Evolutionary conservation across 2,888 invertebrate species (phyloP).

Genomic region (Fragum sueziense): DNA sequence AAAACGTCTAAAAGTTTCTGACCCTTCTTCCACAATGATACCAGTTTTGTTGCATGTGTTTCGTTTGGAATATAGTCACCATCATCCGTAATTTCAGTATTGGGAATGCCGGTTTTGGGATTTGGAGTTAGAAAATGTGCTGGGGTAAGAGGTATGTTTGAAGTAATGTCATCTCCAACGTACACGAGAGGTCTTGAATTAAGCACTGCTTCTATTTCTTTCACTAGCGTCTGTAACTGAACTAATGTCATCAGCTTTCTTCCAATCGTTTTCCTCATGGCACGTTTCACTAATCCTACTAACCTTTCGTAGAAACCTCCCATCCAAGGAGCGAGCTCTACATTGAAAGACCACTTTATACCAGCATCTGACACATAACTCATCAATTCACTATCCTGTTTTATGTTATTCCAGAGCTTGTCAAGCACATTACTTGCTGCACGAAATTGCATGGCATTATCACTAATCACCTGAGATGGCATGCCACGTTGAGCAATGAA

Average conservation of each 20-base stretch:
- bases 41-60: too few relatives aligned
- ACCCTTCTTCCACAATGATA: too few relatives aligned
- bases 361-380: slow-evolving; percentile 26
- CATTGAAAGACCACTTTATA: slow-evolving; percentile 33
- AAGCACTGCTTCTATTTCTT: slow-evolving; percentile 44
- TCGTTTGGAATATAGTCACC: slow-evolving; percentile 16
- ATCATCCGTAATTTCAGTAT: slow-evolving; percentile 22
- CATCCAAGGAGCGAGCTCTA: slow-evolving; percentile 49
- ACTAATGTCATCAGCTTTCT: slow-evolving; percentile 18
- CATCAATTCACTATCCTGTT: slow-evolving; percentile 23
- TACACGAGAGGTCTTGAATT: slow-evolving; percentile 45
- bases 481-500: slow-evolving; percentile 23
- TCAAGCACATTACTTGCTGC: slow-evolving; percentile 26
- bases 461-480: slow-evolving; percentile 4
- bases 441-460: slow-evolving; percentile 40
- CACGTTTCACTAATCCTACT: slow-evolving; percentile 39
- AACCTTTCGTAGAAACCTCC: slow-evolving; percentile 50
- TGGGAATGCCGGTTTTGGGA: slow-evolving; percentile 32
- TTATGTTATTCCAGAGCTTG: slow-evolving; percentile 9
- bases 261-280: slow-evolving; percentile 39
- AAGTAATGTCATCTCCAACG: slow-evolving; percentile 46
- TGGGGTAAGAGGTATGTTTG: slow-evolving; percentile 36
- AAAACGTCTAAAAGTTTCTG: slow-evolving; percentile 32
- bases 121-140: slow-evolving; percentile 40
- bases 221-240: slow-evolving; percentile 38